Conservation (phyloP, 2,797 vertebrate species). For the Fundulus diaphanus region DNA sequence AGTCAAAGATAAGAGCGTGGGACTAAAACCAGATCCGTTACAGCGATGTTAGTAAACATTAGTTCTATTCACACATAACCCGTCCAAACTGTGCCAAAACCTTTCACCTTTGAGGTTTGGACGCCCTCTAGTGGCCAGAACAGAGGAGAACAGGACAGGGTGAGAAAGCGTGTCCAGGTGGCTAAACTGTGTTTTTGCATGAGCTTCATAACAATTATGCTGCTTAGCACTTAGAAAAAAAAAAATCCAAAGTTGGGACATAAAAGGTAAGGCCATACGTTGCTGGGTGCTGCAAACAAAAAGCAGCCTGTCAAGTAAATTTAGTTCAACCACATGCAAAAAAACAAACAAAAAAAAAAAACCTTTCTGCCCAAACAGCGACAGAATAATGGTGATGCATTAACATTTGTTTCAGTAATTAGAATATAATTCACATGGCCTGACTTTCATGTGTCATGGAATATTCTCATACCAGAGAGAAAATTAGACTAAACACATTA, state of each 20-base stretch:
- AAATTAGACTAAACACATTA: slow-evolving; percentile 62
- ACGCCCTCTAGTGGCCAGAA: slow-evolving; percentile 51
- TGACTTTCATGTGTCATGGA: slow-evolving; percentile 58
- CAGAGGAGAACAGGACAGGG: slow-evolving; percentile 10
- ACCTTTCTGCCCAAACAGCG: slow-evolving; percentile 7
- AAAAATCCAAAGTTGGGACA: neutral
- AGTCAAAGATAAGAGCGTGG: neutral
- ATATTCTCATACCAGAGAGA: slow-evolving; percentile 58
- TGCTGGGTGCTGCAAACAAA: slow-evolving; percentile 51
- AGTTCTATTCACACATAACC: slow-evolving; percentile 63
- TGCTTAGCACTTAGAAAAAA: slow-evolving; percentile 40
- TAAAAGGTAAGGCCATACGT: slow-evolving; percentile 69
- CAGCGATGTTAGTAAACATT: slow-evolving; percentile 60
- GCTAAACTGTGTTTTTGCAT: slow-evolving; percentile 11
- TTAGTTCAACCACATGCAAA: slow-evolving; percentile 49
- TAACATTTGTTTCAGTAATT: slow-evolving; percentile 44
- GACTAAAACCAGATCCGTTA: slow-evolving; percentile 39
- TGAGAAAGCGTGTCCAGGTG: slow-evolving; percentile 2
- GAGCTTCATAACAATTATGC: slow-evolving; percentile 36
- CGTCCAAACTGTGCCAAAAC: slow-evolving; percentile 36
- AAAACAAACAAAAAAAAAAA: slow-evolving; percentile 35
- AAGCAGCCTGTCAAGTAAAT: slow-evolving; percentile 69
- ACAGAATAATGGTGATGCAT: slow-evolving; percentile 15
- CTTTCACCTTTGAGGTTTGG: slow-evolving; percentile 32
- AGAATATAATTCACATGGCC: slow-evolving; percentile 42